A percentile compares a stretch with the other conserved stretches of the same genome.
These are phyloP conservation scores for Hipparchia sbordonii DNA, from an alignment of 2,888 invertebrate genomes.

Conservation along the genomic window DNA sequence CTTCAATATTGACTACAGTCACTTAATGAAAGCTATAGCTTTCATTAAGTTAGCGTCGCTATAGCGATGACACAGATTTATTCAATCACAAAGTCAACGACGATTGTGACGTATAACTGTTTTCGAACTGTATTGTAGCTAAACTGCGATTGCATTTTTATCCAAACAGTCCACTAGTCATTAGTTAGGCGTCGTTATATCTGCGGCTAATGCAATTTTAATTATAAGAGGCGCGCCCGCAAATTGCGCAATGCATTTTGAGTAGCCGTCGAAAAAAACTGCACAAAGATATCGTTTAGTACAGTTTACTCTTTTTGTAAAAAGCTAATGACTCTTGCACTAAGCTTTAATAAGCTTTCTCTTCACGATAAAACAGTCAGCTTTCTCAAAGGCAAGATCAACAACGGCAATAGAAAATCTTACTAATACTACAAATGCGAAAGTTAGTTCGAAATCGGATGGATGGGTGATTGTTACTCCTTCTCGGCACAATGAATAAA, in stretches of 20 bases:
- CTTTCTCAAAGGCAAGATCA: not conserved
- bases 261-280: slow-evolving; percentile 39
- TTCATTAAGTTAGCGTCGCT: no score
- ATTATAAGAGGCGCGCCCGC: slow-evolving; percentile 78
- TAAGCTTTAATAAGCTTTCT: not conserved
- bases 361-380: no score
- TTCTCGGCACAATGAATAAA: no score
- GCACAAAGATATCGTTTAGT: slow-evolving; percentile 32
- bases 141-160: slow-evolving; percentile 56
- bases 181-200: slow-evolving; percentile 54
- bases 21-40: not conserved
- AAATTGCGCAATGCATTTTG: slow-evolving; percentile 74
- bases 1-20: no score
- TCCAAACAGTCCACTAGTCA: slow-evolving; percentile 71
- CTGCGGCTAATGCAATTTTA: slow-evolving; percentile 81
- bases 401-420: no score
- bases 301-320: not conserved
- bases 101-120: not conserved
- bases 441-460: no score
- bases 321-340: slow-evolving; percentile 3
- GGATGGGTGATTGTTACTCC: no score
- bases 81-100: not conserved
- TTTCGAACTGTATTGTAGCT: not conserved
- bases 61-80: not conserved
- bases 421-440: not conserved